Evolutionary conservation across 37 sponge, comb jelly and placozoan genomes (phyloP).

Genomic region (Hexactinellida sp.): DNA sequence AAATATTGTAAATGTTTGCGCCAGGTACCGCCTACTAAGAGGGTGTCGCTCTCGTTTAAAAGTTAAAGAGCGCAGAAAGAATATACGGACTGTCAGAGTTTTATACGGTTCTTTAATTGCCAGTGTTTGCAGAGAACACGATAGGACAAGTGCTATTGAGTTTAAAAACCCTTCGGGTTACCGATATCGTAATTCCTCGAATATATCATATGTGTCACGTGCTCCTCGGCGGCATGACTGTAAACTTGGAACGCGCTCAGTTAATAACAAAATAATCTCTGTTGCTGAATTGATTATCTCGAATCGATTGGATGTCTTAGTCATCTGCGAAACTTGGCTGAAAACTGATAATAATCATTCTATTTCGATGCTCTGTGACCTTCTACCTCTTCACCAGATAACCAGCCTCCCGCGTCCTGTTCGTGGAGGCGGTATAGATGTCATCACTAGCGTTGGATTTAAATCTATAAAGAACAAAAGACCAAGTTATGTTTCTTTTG

Average conservation of each 20-base stretch:
- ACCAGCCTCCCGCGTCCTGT: background rate
- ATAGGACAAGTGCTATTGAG: background rate
- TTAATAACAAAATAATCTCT: background rate
- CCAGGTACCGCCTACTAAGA: background rate
- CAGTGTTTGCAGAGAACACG: background rate
- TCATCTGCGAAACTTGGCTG: conserved; percentile 7
- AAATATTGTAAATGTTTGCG: background rate
- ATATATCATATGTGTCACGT: conserved; percentile 1
- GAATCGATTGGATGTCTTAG: background rate
- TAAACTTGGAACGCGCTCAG: background rate
- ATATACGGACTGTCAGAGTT: background rate
- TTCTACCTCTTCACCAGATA: conserved; percentile 15
- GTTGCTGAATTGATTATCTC: background rate
- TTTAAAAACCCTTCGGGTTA: background rate
- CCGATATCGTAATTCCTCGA: background rate
- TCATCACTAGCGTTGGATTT: background rate
- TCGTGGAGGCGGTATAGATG: background rate
- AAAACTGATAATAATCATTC: background rate
- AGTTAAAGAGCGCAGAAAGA: background rate
- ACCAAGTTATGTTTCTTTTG: conserved; percentile 4
- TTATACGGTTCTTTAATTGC: background rate
- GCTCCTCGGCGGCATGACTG: background rate
- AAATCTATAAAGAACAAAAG: background rate
- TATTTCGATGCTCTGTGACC: background rate
- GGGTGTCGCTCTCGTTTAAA: background rate